Evolutionary conservation across 2,797 vertebrate genomes (phyloP).

Genomic region (Pelochelys cantorii): DNA sequence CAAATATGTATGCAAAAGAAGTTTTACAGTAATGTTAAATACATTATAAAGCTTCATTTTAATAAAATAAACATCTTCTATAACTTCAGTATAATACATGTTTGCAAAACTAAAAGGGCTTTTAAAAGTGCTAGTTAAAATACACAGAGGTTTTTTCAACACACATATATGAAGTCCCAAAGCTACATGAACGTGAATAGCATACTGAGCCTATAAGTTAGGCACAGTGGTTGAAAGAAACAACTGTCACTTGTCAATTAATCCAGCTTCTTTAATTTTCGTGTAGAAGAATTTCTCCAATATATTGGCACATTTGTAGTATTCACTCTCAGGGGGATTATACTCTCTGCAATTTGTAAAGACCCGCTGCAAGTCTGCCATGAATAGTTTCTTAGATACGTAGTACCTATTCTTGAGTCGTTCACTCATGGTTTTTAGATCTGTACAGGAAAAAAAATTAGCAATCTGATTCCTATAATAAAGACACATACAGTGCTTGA

Average conservation of each 20-base stretch:
- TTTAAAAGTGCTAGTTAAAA: slow-evolving; percentile 85
- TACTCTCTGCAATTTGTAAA: slow-evolving; percentile 99
- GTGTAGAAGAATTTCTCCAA: slow-evolving; percentile 99
- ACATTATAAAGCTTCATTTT: slow-evolving; percentile 80
- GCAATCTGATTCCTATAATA: slow-evolving; percentile 47
- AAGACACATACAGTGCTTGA: background rate
- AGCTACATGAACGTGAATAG: slow-evolving; percentile 62
- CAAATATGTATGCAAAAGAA: slow-evolving; percentile 79
- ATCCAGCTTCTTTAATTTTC: slow-evolving; percentile 98
- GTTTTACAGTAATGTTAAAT: slow-evolving; percentile 76
- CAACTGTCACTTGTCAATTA: slow-evolving; percentile 92
- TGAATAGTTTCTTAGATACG: slow-evolving; percentile 97
- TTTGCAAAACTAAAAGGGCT: slow-evolving; percentile 80
- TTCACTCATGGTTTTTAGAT: slow-evolving; percentile 99
- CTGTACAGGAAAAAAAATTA: slow-evolving; percentile 82
- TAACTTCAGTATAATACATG: slow-evolving; percentile 81
- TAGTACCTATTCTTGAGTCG: slow-evolving; percentile 99
- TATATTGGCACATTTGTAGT: slow-evolving; percentile 99
- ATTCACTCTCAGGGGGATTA: slow-evolving; percentile 98
- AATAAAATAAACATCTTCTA: slow-evolving; percentile 82
- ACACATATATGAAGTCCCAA: slow-evolving; percentile 48
- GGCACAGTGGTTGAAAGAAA: slow-evolving; percentile 72
- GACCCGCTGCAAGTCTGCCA: slow-evolving; percentile 99
- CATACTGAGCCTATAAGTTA: slow-evolving; percentile 64
- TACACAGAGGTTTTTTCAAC: slow-evolving; percentile 73